Evolutionary conservation across 2,797 vertebrate genomes (phyloP).

Genomic region (Xiphorhynchus erythropygius): DNA sequence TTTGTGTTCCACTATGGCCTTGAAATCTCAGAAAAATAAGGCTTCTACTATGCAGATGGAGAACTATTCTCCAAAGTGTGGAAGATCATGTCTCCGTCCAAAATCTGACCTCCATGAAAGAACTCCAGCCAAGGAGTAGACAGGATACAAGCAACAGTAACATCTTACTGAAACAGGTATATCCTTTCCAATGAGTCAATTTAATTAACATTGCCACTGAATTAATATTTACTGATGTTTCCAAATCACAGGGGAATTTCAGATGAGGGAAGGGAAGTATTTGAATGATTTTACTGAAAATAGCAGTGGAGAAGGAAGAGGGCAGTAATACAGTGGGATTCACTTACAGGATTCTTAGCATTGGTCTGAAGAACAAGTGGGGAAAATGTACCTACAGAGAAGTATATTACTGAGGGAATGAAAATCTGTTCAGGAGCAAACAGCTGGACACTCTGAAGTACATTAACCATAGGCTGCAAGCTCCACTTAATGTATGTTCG

Average conservation of each 20-base stretch:
- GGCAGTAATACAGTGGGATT: not conserved
- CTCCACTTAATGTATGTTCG: not conserved
- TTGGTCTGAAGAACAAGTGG: not conserved
- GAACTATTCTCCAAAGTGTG: not conserved
- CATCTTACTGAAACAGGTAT: fast-evolving
- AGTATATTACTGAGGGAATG: not conserved
- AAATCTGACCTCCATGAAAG: not conserved
- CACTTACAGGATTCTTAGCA: not conserved
- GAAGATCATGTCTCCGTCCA: fast-evolving
- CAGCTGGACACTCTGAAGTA: not conserved
- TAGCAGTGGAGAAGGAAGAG: not conserved
- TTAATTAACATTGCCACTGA: not conserved
- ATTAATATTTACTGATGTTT: not conserved
- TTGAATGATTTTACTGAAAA: not conserved
- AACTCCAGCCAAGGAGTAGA: not conserved
- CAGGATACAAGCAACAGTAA: not conserved
- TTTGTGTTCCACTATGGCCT: not conserved
- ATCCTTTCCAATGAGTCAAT: not conserved
- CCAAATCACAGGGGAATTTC: not conserved
- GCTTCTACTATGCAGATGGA: not conserved
- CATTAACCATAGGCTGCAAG: not conserved
- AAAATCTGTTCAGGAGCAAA: fast-evolving
- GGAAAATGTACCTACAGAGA: not conserved
- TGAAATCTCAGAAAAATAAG: not conserved
- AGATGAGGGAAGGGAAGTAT: not conserved